Evolutionary conservation across 23 tunicate genomes (phyloP).

Genomic region (Pegea sp.): DNA sequence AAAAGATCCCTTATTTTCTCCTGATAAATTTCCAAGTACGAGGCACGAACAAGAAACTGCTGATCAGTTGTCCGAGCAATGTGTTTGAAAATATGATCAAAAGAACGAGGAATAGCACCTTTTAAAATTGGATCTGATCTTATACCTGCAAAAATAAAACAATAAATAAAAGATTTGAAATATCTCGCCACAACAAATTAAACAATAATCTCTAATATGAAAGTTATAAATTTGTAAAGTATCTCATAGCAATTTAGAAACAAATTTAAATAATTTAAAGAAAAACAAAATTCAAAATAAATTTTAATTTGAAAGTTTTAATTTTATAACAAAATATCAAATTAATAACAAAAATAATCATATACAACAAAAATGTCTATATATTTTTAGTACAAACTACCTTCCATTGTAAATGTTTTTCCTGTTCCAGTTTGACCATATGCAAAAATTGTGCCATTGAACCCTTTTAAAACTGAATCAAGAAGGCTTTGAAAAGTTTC

Average conservation of each 20-base stretch:
- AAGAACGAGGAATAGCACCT: slow-evolving; percentile 95
- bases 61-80: slow-evolving; percentile 91
- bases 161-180: too few relatives aligned
- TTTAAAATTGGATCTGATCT: slow-evolving; percentile 44
- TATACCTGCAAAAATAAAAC: slow-evolving; percentile 41
- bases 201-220: too few relatives aligned
- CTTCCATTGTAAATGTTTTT: slow-evolving; percentile 96
- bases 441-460: slow-evolving; percentile 96
- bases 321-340: background rate
- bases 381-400: slow-evolving; percentile 5
- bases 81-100: slow-evolving; percentile 91
- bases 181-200: too few relatives aligned
- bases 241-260: too few relatives aligned
- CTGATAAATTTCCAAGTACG: slow-evolving; percentile 89
- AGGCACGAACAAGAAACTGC: slow-evolving; percentile 79
- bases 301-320: background rate
- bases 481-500: slow-evolving; percentile 70
- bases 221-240: too few relatives aligned
- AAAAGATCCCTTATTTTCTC: slow-evolving; percentile 81
- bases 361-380: background rate
- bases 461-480: slow-evolving; percentile 73
- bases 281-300: too few relatives aligned
- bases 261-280: too few relatives aligned
- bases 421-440: slow-evolving; percentile 99
- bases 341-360: background rate